Conservation (phyloP, 2,113 vertebrate genomes). For the Rhinichthys klamathensis region DNA sequence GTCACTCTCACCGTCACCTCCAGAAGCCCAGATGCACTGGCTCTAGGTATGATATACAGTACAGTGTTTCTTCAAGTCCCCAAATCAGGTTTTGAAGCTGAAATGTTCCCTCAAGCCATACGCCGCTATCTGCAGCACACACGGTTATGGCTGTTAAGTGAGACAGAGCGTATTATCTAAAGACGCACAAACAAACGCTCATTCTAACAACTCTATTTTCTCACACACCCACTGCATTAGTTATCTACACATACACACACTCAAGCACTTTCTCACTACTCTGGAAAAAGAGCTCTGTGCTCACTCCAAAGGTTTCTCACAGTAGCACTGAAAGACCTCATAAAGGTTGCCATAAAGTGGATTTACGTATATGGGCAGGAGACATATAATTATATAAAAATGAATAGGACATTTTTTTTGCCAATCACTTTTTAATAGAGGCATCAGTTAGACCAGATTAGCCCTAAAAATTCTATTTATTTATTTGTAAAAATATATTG, state of each 20-base stretch:
- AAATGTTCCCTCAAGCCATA: slow-evolving; percentile 2
- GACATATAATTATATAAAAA: not conserved
- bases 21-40: slow-evolving; percentile 63
- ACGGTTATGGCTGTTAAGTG: slow-evolving; percentile 29
- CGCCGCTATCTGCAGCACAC: slow-evolving; percentile 19
- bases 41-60: slow-evolving; percentile 69
- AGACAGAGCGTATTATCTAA: slow-evolving; percentile 41
- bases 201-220: slow-evolving; percentile 26
- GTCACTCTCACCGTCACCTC: slow-evolving; percentile 77
- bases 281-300: slow-evolving; percentile 5
- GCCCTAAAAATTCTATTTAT: too few relatives aligned
- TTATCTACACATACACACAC: slow-evolving; percentile 42
- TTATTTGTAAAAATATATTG: too few relatives aligned
- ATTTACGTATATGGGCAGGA: not conserved
- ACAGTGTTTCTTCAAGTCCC: slow-evolving; percentile 50
- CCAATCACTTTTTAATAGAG: not conserved
- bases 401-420: not conserved
- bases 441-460: too few relatives aligned
- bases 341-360: slow-evolving; percentile 11
- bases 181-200: not conserved
- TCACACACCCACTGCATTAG: not conserved
- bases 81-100: not conserved
- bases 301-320: slow-evolving; percentile 13
- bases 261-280: not conserved
- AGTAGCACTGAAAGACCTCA: not conserved